Base-by-base conservation (phyloP, 2,797 vertebrate genomes). In the Cryptoprocta ferox region DNA sequence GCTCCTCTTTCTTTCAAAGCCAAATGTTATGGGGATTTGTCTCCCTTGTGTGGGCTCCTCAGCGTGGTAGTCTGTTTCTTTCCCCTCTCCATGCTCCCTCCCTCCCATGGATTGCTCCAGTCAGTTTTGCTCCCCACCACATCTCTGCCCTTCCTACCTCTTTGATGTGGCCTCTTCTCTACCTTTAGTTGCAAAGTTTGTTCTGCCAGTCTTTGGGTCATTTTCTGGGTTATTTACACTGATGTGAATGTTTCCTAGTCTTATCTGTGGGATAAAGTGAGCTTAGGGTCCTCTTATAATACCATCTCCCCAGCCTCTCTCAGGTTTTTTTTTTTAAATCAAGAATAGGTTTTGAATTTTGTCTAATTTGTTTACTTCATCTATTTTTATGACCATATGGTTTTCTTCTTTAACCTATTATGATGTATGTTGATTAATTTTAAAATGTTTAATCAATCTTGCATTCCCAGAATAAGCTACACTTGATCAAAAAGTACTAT, bases 331-430 rank as follows among this genome's bases (percentile, higher is more conserved):
- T 75, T 32, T 70, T 70, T 15, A n/a, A 50, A 68, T 71, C 19
- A 91, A 70, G 70, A 94, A n/a, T n/a, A 11, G 12, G 59, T 93
- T 93, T 93, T 88, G 35, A 75, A 79, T 80, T 87, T 78, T 70
- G 45, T 42, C 68, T 75, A 39, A 30, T 89, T n/a, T 86, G 28
- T 78, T 78, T 6, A 35, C 37, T 85, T 10, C 42, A 24, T 85
- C 35, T 75, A 48, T 81, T 80, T 30, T 68, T 39, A 68, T 2
- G 39, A 84, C 7, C 50, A 19, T 35, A 26, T 82, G n/a, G 28
- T 37, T 87, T 73, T 30, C 63, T 48, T 80, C 21, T 88, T 84
- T 88, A 19, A 75, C 28, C 39, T 75, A 18, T 65, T 70, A 79
- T 59, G 59, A 19, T 59, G 59, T 48, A 11, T 48, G 28, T 45